These are phyloP conservation scores for Limnodromus scolopaceus DNA, from an alignment of 2,797 vertebrate species.

Conservation along the genomic window DNA sequence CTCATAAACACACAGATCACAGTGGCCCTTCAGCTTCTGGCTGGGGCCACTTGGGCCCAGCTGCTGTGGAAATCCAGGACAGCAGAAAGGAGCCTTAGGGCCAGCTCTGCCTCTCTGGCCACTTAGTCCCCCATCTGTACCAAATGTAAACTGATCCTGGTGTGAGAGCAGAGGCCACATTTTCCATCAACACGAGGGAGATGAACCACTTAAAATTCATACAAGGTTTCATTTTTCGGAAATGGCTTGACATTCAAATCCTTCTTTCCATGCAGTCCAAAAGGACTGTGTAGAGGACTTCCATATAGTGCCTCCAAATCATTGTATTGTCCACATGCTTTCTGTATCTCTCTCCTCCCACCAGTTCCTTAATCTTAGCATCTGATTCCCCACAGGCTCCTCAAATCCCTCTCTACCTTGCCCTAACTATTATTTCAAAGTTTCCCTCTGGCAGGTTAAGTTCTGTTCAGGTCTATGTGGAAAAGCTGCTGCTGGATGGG, in stretches of 20 bases:
- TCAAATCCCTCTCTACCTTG: neutral
- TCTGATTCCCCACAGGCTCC: neutral
- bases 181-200: neutral
- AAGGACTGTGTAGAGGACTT: neutral
- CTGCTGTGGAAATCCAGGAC: neutral
- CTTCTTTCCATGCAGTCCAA: neutral
- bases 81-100: neutral
- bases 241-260: neutral
- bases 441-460: rapidly evolving
- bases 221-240: neutral
- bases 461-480: neutral
- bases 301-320: neutral
- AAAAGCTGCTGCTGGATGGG: neutral
- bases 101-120: neutral
- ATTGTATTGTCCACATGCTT: neutral
- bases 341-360: neutral
- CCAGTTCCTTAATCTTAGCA: neutral
- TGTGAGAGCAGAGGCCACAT: neutral
- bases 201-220: neutral
- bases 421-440: neutral
- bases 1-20: neutral
- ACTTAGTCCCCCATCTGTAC: neutral
- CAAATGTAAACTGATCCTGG: neutral
- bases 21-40: neutral
- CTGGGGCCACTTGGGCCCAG: neutral